Evolutionary conservation across 2,797 vertebrate genomes (phyloP), one percentile per base, ranked within the genome.

Genomic region (Rhinoraja longicauda): DNA sequence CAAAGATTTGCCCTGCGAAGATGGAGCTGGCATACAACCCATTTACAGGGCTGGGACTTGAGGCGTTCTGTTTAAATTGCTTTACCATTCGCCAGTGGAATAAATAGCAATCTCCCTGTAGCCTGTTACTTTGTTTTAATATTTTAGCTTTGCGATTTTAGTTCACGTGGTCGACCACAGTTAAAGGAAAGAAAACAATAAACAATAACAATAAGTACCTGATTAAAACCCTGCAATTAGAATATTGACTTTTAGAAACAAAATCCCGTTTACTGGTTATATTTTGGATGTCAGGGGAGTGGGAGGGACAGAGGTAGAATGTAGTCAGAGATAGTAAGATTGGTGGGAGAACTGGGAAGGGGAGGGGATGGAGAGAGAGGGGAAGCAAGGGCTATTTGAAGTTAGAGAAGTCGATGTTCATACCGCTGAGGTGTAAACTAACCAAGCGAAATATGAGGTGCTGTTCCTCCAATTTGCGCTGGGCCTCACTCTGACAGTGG

Each of bases 81-180:
- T 36, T 36, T 88, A 29, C 64, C n/a, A 64, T 64, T 32, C 84
- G n/a, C 59, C 82, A 86, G 59, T 17, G 15, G 57, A 82, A 82
- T 24, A 57, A 57, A 59, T 12, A 26, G 79, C 79, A 29, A 57
- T 67, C n/a, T 64, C 64, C 5, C n/a, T 32, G 59, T n/a, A 64
- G 88, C 84, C 59, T 88, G 84, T 88, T 88, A 88, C 59, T 88
- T 88, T 59, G 57, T 57, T 86, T 72, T 64, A 64, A 59, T 84
- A 59, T 64, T 36, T 26, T 90, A 70, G 70, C 36, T 15, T 91
- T 73, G 4, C 24, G 32, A 9, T 2, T 72, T 91, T 72, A 12
- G 70, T 73, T 53, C 67, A 73, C 8, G 70, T 6, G 10, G 32
- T 72, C 9, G 21, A 45, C 32, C 26, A 19, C 39, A 32, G 67